phyloP scores from a whole-genome alignment of 1,140 invertebrate genomes.

The Potamilus streckersoni region DNA sequence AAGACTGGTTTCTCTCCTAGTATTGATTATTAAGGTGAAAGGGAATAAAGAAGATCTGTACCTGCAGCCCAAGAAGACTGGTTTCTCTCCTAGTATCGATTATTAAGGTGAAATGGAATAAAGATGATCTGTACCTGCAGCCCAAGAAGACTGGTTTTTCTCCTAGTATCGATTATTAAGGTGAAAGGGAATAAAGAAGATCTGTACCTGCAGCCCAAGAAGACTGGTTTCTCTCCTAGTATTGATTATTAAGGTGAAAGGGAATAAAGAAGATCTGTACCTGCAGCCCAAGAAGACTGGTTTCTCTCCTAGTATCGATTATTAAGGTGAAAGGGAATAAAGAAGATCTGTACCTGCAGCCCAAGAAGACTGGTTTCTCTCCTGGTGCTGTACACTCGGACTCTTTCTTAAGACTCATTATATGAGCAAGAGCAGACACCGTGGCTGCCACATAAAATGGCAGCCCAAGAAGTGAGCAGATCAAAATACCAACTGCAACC shows the following conservation, averaged over 20 bases:
- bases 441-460: slow-evolving; percentile 98
- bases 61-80: too few species aligned
- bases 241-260: too few species aligned
- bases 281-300: slow-evolving; percentile 95
- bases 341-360: slow-evolving; percentile 73
- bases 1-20: slow-evolving; percentile 70
- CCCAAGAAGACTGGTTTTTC: slow-evolving; percentile 79
- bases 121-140: slow-evolving; percentile 70
- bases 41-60: too few species aligned
- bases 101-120: too few species aligned
- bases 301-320: slow-evolving; percentile 88
- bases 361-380: slow-evolving; percentile 96
- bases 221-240: too few species aligned
- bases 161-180: too few species aligned
- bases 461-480: slow-evolving; percentile 93
- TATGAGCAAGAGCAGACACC: slow-evolving; percentile 97
- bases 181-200: too few species aligned
- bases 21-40: too few species aligned
- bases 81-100: too few species aligned
- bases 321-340: too few species aligned
- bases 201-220: too few species aligned
- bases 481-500: slow-evolving; percentile 86
- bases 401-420: slow-evolving; percentile 96
- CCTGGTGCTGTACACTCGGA: slow-evolving; percentile 98
- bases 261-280: slow-evolving; percentile 21